Conservation (phyloP, 2,888 invertebrate species). For the Salpingus planirostris region DNA sequence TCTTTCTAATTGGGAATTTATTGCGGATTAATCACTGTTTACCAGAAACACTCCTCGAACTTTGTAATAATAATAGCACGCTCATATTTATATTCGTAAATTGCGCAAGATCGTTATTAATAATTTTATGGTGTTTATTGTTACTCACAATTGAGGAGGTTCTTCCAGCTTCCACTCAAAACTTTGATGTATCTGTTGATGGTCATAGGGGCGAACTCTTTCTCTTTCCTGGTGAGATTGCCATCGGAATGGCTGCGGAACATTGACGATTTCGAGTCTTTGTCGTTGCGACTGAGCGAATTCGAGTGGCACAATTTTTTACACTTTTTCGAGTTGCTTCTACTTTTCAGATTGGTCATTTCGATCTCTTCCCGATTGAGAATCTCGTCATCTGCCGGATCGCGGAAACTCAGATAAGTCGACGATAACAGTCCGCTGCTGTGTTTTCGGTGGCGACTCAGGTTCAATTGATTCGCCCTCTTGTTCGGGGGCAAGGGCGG, state of each 20-base stretch:
- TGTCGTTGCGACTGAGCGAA: conserved; percentile 37
- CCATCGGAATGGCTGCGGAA: conserved; percentile 65
- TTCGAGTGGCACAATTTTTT: conserved; percentile 40
- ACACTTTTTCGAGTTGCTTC: conserved; percentile 24
- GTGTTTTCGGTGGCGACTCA: conserved; percentile 14
- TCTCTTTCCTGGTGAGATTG: conserved; percentile 45
- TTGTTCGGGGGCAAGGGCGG: conserved; percentile 51
- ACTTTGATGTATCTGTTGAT: conserved; percentile 63
- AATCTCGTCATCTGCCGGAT: conserved; percentile 45
- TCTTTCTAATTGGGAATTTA: no score
- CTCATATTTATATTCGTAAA: no score
- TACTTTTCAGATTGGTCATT: conserved; percentile 21
- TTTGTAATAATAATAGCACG: no score
- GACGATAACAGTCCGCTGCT: conserved; percentile 40
- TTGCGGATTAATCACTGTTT: no score
- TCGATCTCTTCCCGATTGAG: conserved; percentile 28
- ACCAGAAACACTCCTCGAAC: no score
- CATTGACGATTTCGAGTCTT: conserved; percentile 37
- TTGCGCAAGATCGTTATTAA: no score
- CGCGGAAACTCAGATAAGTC: conserved; percentile 50
- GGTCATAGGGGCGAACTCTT: conserved; percentile 35
- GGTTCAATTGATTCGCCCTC: conserved; percentile 29
- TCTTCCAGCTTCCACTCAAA: conserved; percentile 72
- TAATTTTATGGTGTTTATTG: no score
- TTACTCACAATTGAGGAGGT: conserved; percentile 71